Conservation (phyloP, 1,140 invertebrate species). For the Bursaphelenchus mucronatus region DNA sequence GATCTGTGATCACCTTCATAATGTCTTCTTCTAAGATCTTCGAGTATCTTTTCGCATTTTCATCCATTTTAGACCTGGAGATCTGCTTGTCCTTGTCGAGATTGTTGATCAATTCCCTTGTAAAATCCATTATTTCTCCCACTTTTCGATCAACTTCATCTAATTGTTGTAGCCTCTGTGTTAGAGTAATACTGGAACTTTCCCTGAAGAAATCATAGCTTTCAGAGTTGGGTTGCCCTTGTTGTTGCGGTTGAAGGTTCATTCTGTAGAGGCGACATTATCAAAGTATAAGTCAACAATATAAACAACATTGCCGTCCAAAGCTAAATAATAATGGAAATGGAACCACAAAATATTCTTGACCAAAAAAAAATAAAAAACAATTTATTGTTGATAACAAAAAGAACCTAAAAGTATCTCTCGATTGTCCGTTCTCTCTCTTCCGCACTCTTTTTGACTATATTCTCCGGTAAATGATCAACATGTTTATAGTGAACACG, state of each 20-base stretch:
- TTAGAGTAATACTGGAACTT: neutral
- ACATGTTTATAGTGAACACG: slow-evolving; percentile 34
- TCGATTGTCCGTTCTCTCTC: too few relatives aligned
- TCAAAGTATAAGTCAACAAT: too few relatives aligned
- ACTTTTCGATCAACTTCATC: slow-evolving; percentile 36
- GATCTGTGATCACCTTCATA: slow-evolving; percentile 27
- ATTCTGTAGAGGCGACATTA: too few relatives aligned
- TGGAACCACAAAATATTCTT: too few relatives aligned
- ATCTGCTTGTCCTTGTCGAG: slow-evolving; percentile 44
- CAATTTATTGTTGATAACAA: too few relatives aligned
- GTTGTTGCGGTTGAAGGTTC: too few relatives aligned
- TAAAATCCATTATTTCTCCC: slow-evolving; percentile 25
- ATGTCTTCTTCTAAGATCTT: slow-evolving; percentile 36
- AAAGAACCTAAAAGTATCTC: too few relatives aligned
- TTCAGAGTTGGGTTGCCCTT: too few relatives aligned
- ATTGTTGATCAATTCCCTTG: slow-evolving; percentile 32
- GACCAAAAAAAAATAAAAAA: too few relatives aligned
- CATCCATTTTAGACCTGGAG: slow-evolving; percentile 42
- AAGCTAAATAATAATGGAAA: too few relatives aligned
- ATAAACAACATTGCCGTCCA: too few relatives aligned
- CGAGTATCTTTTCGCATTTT: slow-evolving; percentile 35
- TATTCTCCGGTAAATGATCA: slow-evolving; percentile 35
- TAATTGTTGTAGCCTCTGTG: slow-evolving; percentile 19
- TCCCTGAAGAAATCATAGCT: too few relatives aligned
- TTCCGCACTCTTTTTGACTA: slow-evolving; percentile 14